These are phyloP conservation scores for Xanthorhoe spadicearia DNA, from an alignment of 2,888 invertebrate genomes.

Conservation along the genomic window DNA sequence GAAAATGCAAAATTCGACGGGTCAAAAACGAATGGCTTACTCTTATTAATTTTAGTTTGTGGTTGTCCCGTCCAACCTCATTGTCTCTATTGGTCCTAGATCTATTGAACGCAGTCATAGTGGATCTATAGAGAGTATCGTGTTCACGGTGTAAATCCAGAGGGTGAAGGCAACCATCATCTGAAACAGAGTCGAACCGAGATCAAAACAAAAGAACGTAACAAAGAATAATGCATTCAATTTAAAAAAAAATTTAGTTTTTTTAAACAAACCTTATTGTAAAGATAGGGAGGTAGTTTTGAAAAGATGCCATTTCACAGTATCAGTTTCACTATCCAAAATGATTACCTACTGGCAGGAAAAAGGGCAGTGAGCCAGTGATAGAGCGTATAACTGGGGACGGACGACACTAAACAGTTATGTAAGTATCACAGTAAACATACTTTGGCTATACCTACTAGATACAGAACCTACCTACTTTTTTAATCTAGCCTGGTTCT, in stretches of 20 bases:
- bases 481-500: too few relatives aligned
- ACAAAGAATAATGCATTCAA: too few relatives aligned
- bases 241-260: too few relatives aligned
- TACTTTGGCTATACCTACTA: background rate
- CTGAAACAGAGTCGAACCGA: conserved; percentile 2
- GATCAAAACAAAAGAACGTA: background rate
- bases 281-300: too few relatives aligned
- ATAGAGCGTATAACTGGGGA: too few relatives aligned
- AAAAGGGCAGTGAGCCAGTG: too few relatives aligned
- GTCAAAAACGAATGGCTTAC: background rate
- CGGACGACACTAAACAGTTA: too few relatives aligned
- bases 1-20: too few relatives aligned
- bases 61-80: conserved; percentile 8
- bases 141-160: conserved; percentile 4
- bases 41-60: conserved; percentile 2
- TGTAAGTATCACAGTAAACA: background rate
- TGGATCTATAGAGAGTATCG: background rate
- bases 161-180: conserved; percentile 19
- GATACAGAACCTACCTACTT: background rate
- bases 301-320: too few relatives aligned
- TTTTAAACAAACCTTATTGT: too few relatives aligned
- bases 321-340: too few relatives aligned
- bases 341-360: too few relatives aligned
- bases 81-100: conserved; percentile 1
- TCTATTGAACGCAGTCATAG: conserved; percentile 12